Base-by-base conservation (phyloP, 2,888 invertebrate genomes). In the Aleiodes testaceus region DNA sequence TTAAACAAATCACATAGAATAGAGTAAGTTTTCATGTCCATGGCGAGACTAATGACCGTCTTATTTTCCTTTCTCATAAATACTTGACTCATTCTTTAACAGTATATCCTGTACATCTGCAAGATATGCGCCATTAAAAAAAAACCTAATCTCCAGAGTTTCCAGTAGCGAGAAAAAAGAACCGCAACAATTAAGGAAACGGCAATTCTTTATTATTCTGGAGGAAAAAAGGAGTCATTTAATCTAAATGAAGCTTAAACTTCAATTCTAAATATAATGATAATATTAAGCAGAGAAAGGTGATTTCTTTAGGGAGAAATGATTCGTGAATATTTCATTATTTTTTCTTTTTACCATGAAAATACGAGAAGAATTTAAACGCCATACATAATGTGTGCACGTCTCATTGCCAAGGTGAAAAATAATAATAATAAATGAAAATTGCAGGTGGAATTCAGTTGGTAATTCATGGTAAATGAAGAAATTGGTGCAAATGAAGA, bases 41-140 rank as follows among this genome's bases (percentile, higher is more conserved):
- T 59, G 59, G 59, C 59, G 59, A 59, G 36, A 59, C 59, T 59
- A 59, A 59, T 59, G 36, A 59, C 36, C 59, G 59, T 36, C 36
- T 36, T 59, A 59, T 59, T 59, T 59, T 59, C 36, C 59, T 59
- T 59, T 36, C 59, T 42, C 36, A 16, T 14, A 36, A 59, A 59
- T 59, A 11, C 59, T 59, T 42, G 42, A 30, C 59, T 59, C 55
- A 55, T 55, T 55, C 55, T 55, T 12, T 36, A 30, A 55, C 55
- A 14, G 30, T 30, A 22, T 55, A 30, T 55, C 30, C 55, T 36
- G 30, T 59, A 16, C 59, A 36, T 59, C 14, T 59, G 59, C 36
- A 59, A 36, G 42, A 42, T 9, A 36, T 42, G 36, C 14, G 36
- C 12, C 36, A 36, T 59, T 59, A 55, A 59, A 30, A 59, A 30